Conservation (phyloP, 2,113 vertebrate genomes). For the Chauna torquata region DNA sequence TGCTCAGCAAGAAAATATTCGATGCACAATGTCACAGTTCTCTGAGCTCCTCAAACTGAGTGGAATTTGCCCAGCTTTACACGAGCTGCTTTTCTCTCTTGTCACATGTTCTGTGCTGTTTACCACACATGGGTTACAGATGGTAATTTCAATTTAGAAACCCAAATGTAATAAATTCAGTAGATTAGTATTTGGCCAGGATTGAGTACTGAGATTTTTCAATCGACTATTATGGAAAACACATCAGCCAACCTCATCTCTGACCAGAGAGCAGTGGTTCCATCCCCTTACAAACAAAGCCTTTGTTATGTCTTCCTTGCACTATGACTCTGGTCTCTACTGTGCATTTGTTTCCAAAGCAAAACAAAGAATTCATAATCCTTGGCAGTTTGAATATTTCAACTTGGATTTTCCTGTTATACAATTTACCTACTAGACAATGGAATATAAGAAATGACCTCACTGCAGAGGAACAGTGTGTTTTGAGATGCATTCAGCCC, state of each 20-base stretch:
- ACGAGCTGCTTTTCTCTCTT: neutral
- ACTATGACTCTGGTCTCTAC: slow-evolving; percentile 39
- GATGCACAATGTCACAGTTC: neutral
- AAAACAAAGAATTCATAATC: slow-evolving; percentile 55
- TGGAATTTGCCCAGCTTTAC: neutral
- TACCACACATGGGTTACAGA: slow-evolving; percentile 49
- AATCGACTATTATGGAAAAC: slow-evolving; percentile 69
- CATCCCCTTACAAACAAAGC: slow-evolving; percentile 67
- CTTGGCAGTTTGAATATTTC: slow-evolving; percentile 49
- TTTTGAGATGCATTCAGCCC: slow-evolving; percentile 10
- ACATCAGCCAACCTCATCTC: slow-evolving; percentile 71
- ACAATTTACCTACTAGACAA: slow-evolving; percentile 17
- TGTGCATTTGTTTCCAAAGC: slow-evolving; percentile 68
- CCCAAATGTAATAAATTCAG: slow-evolving; percentile 74
- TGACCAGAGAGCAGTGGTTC: slow-evolving; percentile 57
- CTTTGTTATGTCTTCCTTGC: slow-evolving; percentile 62
- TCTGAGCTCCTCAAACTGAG: neutral
- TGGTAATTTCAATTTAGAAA: slow-evolving; percentile 71
- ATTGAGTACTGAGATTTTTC: slow-evolving; percentile 62
- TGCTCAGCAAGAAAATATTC: neutral
- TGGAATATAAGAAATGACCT: neutral
- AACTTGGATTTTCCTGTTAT: slow-evolving; percentile 26
- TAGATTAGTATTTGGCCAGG: slow-evolving; percentile 68
- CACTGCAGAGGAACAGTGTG: neutral
- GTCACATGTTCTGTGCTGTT: slow-evolving; percentile 47